phyloP scores from a whole-genome alignment of 2,888 invertebrate species.

The Coelopa pilipes region DNA sequence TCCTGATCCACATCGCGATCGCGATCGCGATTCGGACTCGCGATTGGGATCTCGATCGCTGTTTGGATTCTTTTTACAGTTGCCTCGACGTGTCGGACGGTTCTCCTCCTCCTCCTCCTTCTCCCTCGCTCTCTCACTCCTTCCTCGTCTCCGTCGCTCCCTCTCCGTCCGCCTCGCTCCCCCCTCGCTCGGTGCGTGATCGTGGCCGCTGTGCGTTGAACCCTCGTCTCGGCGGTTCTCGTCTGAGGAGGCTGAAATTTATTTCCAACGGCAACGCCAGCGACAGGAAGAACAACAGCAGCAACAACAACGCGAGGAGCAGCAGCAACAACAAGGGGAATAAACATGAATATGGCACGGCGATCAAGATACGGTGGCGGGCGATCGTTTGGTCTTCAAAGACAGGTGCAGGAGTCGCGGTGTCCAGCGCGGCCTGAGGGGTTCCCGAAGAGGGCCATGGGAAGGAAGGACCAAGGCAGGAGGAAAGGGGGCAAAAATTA shows the following conservation, averaged over 20 bases:
- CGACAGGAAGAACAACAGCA: not conserved
- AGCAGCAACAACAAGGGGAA: too few species aligned
- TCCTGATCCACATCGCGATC: conserved; percentile 64
- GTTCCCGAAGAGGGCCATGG: too few species aligned
- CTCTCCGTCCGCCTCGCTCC: conserved; percentile 5
- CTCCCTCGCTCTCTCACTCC: too few species aligned
- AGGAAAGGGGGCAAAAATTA: too few species aligned
- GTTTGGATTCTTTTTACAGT: conserved; percentile 34
- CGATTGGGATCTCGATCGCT: not conserved
- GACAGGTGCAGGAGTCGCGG: too few species aligned
- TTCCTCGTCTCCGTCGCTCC: not conserved
- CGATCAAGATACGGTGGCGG: too few species aligned
- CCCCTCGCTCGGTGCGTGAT: conserved; percentile 17
- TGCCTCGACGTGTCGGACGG: not conserved
- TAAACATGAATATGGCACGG: too few species aligned
- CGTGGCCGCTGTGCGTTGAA: conserved; percentile 30
- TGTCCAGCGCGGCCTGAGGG: too few species aligned
- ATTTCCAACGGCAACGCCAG: not conserved
- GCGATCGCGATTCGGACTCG: conserved; percentile 16
- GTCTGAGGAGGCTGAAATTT: not conserved
- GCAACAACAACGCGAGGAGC: not conserved
- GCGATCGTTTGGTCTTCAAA: too few species aligned
- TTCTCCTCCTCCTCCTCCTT: not conserved
- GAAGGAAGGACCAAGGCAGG: too few species aligned
- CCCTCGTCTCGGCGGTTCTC: not conserved